These are phyloP conservation scores for Scleropages formosus DNA, from an alignment of 2,797 vertebrate species.

Conservation along the genomic window DNA sequence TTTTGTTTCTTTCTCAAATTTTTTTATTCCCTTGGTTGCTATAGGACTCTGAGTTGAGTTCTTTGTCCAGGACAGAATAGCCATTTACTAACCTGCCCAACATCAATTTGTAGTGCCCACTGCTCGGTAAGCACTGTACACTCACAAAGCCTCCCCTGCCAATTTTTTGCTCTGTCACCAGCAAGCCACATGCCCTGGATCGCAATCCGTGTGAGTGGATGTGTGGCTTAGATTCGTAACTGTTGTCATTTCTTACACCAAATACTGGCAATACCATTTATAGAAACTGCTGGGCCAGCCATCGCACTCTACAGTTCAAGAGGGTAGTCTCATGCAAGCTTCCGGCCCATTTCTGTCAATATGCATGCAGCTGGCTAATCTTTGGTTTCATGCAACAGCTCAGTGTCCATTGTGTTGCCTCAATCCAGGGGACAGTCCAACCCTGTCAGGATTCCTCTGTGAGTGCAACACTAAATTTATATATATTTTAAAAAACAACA, in stretches of 20 bases:
- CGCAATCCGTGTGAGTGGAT: constrained; percentile 59
- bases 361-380: background rate
- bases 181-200: constrained; percentile 34
- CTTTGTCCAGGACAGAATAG: constrained; percentile 53
- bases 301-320: background rate
- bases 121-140: constrained; percentile 60
- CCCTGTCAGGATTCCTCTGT: constrained; percentile 15
- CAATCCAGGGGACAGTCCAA: constrained; percentile 34
- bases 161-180: constrained; percentile 41
- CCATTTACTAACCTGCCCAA: constrained; percentile 64
- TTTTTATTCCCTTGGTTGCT: constrained; percentile 19
- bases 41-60: constrained; percentile 36
- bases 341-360: background rate
- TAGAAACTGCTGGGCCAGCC: background rate
- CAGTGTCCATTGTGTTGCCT: constrained; percentile 24
- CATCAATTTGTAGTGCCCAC: constrained; percentile 59
- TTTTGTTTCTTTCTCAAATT: background rate
- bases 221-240: constrained; percentile 31
- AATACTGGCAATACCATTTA: background rate
- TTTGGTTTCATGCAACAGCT: constrained; percentile 25
- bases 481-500: too few relatives aligned
- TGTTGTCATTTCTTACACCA: background rate
- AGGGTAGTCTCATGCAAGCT: background rate
- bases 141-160: constrained; percentile 56
- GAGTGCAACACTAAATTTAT: too few relatives aligned